Conservation (phyloP, 1,140 invertebrate genomes). For the Microplitis mediator region DNA sequence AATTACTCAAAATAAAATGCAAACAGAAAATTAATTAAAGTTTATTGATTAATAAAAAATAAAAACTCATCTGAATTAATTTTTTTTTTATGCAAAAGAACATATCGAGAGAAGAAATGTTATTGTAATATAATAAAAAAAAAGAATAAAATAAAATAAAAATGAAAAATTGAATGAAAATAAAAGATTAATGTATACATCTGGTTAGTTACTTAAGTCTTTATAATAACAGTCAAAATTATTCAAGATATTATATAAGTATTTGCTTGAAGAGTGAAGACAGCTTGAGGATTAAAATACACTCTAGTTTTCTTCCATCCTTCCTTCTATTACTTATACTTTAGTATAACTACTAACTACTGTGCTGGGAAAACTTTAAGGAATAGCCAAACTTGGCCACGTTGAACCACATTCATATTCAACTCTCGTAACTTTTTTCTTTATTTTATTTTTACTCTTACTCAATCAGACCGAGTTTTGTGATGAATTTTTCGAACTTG, state of each 20-base stretch:
- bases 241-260: background rate
- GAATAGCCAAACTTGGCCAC: background rate
- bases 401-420: conserved; percentile 1
- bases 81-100: no score
- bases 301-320: background rate
- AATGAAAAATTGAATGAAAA: no score
- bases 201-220: background rate
- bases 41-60: no score
- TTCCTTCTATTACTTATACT: background rate
- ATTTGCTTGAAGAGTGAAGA: background rate
- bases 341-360: background rate
- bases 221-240: background rate
- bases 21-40: no score
- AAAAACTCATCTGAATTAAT: background rate
- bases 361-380: background rate
- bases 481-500: conserved; percentile 16
- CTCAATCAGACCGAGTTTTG: background rate
- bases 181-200: background rate
- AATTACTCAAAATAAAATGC: background rate
- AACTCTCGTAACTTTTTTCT: conserved; percentile 2
- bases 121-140: no score
- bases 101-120: no score
- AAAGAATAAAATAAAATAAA: no score
- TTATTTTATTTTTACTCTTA: background rate
- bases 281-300: background rate